Evolutionary conservation across 2,888 invertebrate genomes (phyloP).

Genomic region (Schrankia costaestrigalis): DNA sequence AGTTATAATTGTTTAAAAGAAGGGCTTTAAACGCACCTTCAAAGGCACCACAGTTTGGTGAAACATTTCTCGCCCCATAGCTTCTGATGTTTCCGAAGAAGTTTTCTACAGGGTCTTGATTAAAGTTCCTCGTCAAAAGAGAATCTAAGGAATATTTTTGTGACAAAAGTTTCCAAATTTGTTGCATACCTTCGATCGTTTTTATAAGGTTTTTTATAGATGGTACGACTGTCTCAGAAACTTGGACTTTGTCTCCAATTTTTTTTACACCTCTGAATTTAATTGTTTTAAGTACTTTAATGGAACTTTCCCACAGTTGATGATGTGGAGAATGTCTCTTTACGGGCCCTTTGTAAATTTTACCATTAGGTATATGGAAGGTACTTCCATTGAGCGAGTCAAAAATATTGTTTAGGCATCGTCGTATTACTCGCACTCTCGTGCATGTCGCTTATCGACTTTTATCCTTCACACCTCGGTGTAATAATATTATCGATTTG

Average conservation of each 20-base stretch:
- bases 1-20: constrained; percentile 7
- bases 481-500: too few species aligned
- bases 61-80: constrained; percentile 11
- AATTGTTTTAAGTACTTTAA: constrained; percentile 1
- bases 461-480: too few species aligned
- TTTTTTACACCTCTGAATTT: neutral
- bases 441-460: too few species aligned
- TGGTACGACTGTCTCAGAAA: neutral
- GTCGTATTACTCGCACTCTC: too few species aligned
- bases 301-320: constrained; percentile 1
- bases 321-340: constrained; percentile 7
- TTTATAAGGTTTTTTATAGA: constrained; percentile 2
- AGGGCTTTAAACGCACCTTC: constrained; percentile 5
- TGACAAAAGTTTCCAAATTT: neutral
- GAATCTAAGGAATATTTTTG: constrained; percentile 1
- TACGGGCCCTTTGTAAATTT: constrained; percentile 5
- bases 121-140: too few species aligned
- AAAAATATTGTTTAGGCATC: too few species aligned
- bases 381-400: too few species aligned
- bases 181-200: constrained; percentile 1
- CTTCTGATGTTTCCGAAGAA: constrained; percentile 17
- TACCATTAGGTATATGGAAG: constrained; percentile 6
- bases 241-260: neutral
- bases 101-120: constrained; percentile 17
- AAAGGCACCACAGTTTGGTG: constrained; percentile 1